Evolutionary conservation across 2,888 invertebrate genomes (phyloP).

Genomic region (Podabrus alpinus): DNA sequence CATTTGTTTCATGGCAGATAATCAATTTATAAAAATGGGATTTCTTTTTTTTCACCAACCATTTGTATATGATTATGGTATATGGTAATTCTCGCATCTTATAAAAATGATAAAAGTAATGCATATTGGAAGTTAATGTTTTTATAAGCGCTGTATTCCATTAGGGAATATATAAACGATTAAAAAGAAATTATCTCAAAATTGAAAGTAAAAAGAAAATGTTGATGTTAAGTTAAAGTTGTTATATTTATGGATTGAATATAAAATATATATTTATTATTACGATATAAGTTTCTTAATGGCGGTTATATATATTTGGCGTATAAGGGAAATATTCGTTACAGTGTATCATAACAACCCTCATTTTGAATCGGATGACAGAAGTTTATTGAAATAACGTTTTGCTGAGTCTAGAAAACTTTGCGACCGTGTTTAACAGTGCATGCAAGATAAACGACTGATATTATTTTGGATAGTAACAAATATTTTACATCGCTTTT

Average conservation of each 20-base stretch:
- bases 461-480: constrained; percentile 42
- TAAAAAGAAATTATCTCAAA: not conserved
- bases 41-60: not conserved
- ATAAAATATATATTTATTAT: constrained; percentile 14
- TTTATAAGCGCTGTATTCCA: not conserved
- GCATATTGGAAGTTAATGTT: not conserved
- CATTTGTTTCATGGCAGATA: not conserved
- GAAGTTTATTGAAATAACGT: constrained; percentile 48
- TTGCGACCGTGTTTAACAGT: constrained; percentile 44
- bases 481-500: constrained; percentile 44
- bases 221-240: constrained; percentile 2
- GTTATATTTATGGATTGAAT: not conserved
- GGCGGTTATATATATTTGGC: constrained; percentile 8
- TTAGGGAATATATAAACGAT: not conserved
- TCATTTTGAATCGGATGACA: constrained; percentile 46
- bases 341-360: constrained; percentile 41
- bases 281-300: constrained; percentile 6
- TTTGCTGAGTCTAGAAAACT: constrained; percentile 44
- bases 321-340: constrained; percentile 37
- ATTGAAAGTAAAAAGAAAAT: not conserved
- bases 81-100: not conserved
- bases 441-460: constrained; percentile 44
- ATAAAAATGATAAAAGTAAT: not conserved
- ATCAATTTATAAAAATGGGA: no score
- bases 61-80: not conserved